Evolutionary conservation across 2,888 invertebrate species (phyloP).

Genomic region (Ptilodon capucinus): DNA sequence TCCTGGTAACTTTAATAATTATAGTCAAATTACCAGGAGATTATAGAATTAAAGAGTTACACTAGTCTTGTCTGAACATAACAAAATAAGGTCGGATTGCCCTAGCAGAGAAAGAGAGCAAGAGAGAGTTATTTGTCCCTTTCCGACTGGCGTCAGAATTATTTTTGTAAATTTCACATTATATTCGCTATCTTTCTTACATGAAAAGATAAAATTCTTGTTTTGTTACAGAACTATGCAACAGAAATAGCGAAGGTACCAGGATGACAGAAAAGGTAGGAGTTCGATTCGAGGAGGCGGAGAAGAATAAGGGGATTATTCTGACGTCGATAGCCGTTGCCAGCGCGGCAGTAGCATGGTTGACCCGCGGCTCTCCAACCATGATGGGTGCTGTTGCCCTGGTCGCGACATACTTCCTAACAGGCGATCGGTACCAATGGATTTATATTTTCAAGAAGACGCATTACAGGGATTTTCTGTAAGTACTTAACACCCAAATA

Average conservation of each 20-base stretch:
- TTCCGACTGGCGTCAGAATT: too few relatives aligned
- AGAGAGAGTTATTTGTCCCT: too few relatives aligned
- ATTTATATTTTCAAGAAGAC: constrained; percentile 74
- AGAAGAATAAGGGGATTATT: constrained; percentile 52
- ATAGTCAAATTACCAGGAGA: too few relatives aligned
- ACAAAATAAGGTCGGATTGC: too few relatives aligned
- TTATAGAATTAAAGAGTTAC: too few relatives aligned
- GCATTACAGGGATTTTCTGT: constrained; percentile 64
- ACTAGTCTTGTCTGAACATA: too few relatives aligned
- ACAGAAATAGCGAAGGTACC: constrained; percentile 41
- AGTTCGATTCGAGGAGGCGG: constrained; percentile 73
- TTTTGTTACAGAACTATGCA: constrained; percentile 28
- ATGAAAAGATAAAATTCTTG: background rate
- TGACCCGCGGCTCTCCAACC: constrained; percentile 45
- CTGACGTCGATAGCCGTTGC: constrained; percentile 46
- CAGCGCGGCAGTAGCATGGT: constrained; percentile 50
- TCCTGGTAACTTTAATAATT: background rate
- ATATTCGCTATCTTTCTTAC: too few relatives aligned
- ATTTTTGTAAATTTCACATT: too few relatives aligned
- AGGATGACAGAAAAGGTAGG: constrained; percentile 71
- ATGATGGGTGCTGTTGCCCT: constrained; percentile 47
- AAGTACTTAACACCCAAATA: constrained; percentile 36
- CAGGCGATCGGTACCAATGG: constrained; percentile 76
- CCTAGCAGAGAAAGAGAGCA: too few relatives aligned
- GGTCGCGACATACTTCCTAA: constrained; percentile 60